Percentiles rank a stretch among this genome's conserved stretches.
phyloP scores from a whole-genome alignment of 1,140 invertebrate species.

The Ericerus pela region DNA sequence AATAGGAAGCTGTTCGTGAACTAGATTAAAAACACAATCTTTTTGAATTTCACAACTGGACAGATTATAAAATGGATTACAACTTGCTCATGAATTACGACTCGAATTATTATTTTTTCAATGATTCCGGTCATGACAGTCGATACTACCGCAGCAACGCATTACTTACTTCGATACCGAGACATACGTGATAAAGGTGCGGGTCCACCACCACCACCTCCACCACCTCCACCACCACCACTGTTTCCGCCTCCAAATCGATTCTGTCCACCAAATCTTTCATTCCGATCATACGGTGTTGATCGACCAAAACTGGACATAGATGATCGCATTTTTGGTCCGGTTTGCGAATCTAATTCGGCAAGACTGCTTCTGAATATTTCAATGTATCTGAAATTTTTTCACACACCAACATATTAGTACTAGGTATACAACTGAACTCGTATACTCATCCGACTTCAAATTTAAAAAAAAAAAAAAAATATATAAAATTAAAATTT shows the following conservation, averaged over 20 bases:
- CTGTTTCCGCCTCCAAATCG: no score
- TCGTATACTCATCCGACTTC: no score
- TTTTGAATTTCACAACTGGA: no score
- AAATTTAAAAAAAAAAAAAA: background rate
- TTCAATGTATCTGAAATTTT: constrained; percentile 68
- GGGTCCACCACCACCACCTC: background rate
- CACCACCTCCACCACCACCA: background rate
- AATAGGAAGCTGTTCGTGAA: no score
- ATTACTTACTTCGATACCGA: background rate
- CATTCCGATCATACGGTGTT: constrained; percentile 65
- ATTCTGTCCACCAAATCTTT: constrained; percentile 42
- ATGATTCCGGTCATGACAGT: no score
- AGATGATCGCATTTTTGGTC: constrained; percentile 1
- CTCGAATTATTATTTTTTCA: no score
- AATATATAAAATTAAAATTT: background rate
- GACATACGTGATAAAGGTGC: background rate
- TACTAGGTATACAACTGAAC: no score
- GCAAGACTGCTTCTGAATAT: constrained; percentile 77
- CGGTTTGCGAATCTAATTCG: constrained; percentile 34
- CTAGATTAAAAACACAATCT: no score
- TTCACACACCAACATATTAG: constrained; percentile 15
- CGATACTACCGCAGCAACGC: no score
- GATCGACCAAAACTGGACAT: constrained; percentile 35
- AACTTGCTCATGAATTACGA: no score
- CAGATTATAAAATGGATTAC: no score